Percentiles rank a stretch among this genome's conserved stretches.
Conservation (phyloP, 2,113 vertebrate species). For the Brachyhypopomus gauderio region DNA sequence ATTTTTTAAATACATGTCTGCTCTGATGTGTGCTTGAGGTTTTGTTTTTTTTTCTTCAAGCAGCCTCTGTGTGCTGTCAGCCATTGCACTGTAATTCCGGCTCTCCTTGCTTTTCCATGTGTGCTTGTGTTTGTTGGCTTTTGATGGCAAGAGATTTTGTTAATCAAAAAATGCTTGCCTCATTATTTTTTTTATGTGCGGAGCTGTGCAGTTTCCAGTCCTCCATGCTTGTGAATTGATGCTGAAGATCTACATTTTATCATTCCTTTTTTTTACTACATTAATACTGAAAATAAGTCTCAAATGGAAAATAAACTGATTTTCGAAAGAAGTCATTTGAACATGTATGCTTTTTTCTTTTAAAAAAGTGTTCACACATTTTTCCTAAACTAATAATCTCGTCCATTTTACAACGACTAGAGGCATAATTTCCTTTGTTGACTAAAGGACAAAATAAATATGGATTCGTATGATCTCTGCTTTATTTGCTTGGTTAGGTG, state of each 20-base stretch:
- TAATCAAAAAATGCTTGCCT: constrained; percentile 48
- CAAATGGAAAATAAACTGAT: constrained; percentile 56
- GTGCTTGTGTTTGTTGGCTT: constrained; percentile 12
- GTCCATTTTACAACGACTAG: too few relatives aligned
- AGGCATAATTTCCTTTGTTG: too few relatives aligned
- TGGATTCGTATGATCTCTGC: too few relatives aligned
- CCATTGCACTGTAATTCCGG: constrained; percentile 5
- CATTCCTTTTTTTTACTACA: constrained; percentile 72
- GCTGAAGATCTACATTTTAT: constrained; percentile 64
- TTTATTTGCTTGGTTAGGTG: too few relatives aligned
- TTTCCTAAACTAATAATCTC: too few relatives aligned
- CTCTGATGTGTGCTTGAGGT: not conserved
- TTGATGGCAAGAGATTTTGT: constrained; percentile 19
- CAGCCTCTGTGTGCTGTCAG: not conserved
- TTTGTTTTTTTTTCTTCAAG: not conserved
- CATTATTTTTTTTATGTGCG: constrained; percentile 60
- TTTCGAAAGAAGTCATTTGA: not conserved
- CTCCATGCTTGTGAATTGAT: constrained; percentile 65
- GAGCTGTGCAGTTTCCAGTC: constrained; percentile 53
- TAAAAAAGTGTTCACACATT: too few relatives aligned
- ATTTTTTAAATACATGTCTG: not conserved
- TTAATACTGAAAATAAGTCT: constrained; percentile 65
- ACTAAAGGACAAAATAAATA: too few relatives aligned
- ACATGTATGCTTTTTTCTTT: not conserved
- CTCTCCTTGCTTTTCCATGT: constrained; percentile 14